phyloP scores from a whole-genome alignment of 1,140 invertebrate species.

The Macrobrachium nipponense region DNA sequence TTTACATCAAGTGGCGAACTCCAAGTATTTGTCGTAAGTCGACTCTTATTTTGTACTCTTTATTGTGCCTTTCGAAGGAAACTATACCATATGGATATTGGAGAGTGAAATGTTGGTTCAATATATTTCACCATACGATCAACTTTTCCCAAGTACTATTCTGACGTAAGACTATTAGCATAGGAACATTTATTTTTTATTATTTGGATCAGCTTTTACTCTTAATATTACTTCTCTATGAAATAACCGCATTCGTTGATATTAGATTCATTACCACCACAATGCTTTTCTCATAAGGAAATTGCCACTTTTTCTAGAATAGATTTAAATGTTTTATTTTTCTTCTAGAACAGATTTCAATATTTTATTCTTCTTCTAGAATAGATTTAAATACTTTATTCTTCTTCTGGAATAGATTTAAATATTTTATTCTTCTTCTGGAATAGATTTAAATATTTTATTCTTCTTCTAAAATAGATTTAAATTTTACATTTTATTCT shows the following conservation, averaged over 20 bases:
- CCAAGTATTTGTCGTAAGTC: slow-evolving; percentile 85
- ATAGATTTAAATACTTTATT: not conserved
- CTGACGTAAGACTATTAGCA: too few species aligned
- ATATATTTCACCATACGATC: too few species aligned
- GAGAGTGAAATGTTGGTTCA: too few species aligned
- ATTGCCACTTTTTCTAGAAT: not conserved
- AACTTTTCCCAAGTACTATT: too few species aligned
- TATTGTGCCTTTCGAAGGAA: not conserved
- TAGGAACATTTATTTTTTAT: not conserved
- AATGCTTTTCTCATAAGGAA: too few species aligned
- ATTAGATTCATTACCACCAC: too few species aligned
- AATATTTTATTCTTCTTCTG: not conserved
- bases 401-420: not conserved
- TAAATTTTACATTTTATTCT: not conserved
- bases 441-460: too few species aligned
- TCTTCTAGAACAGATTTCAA: not conserved
- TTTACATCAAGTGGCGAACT: slow-evolving; percentile 81
- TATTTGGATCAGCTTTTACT: too few species aligned
- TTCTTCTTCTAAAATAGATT: not conserved
- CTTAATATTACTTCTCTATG: too few species aligned
- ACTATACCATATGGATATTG: too few species aligned
- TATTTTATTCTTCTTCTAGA: not conserved
- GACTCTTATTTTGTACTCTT: not conserved
- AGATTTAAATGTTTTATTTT: not conserved
- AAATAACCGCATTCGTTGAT: too few species aligned